A percentile compares a stretch with the other conserved stretches of the same genome.
Evolutionary conservation across 2,113 vertebrate genomes (phyloP).

Genomic region (Oreochromis spilurus): DNA sequence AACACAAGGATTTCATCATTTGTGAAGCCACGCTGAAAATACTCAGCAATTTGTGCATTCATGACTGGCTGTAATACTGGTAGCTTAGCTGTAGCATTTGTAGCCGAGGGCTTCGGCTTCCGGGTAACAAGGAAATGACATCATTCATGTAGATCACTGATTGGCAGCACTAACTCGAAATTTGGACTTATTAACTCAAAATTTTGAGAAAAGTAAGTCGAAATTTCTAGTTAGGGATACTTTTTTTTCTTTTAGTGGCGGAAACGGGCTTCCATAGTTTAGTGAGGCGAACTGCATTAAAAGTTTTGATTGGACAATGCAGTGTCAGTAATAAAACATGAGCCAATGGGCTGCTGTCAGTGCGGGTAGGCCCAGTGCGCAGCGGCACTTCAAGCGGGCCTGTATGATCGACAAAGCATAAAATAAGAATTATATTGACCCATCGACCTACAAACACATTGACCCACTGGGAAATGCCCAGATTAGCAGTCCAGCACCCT

Average conservation of each 20-base stretch:
- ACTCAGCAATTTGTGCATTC: background rate
- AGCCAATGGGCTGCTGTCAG: background rate
- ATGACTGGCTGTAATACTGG: background rate
- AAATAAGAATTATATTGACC: background rate
- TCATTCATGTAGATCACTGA: background rate
- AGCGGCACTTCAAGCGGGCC: background rate
- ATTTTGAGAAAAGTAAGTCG: background rate
- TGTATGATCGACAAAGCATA: background rate
- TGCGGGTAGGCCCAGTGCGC: background rate
- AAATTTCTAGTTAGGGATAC: background rate
- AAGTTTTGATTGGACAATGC: background rate
- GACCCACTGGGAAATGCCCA: background rate
- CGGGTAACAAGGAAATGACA: background rate
- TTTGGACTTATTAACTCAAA: background rate
- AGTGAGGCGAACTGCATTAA: background rate
- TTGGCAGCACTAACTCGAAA: background rate
- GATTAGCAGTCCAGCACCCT: background rate
- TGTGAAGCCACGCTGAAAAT: background rate
- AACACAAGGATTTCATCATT: accelerated
- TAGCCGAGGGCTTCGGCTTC: background rate
- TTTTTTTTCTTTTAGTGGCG: background rate
- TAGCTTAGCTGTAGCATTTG: background rate
- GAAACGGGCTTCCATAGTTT: background rate
- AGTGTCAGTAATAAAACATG: accelerated
- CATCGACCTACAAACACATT: background rate